Conservation (phyloP, 2,797 vertebrate genomes). For the Cyclopterus lumpus region DNA sequence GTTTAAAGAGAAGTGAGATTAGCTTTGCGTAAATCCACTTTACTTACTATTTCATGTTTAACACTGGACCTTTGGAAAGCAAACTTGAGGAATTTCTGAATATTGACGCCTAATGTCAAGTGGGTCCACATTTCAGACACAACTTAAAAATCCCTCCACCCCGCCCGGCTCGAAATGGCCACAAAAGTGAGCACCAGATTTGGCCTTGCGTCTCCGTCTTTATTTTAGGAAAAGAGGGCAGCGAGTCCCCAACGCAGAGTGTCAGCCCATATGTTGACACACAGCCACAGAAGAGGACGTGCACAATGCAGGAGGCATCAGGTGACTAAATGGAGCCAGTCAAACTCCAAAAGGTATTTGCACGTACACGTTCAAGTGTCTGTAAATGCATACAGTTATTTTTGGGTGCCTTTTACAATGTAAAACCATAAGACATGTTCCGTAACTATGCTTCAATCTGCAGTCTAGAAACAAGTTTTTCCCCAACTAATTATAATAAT, state of each 20-base stretch:
- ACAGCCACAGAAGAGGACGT: slow-evolving; percentile 44
- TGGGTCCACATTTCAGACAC: slow-evolving; percentile 1
- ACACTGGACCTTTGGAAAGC: no score
- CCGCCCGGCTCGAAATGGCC: slow-evolving; percentile 9
- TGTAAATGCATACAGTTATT: neutral
- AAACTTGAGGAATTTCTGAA: neutral
- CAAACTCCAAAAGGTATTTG: neutral
- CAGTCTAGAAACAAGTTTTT: neutral
- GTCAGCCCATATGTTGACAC: slow-evolving; percentile 65
- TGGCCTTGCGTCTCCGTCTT: slow-evolving; percentile 56
- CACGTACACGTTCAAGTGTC: neutral
- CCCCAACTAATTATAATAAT: neutral
- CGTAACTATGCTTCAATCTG: neutral
- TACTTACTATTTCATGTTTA: neutral
- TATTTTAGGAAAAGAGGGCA: slow-evolving; percentile 83
- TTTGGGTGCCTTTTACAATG: neutral
- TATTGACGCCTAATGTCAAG: neutral
- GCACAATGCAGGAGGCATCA: slow-evolving; percentile 32
- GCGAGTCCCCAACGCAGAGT: slow-evolving; percentile 53
- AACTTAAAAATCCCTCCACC: slow-evolving; percentile 2
- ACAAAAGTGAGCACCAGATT: slow-evolving; percentile 59
- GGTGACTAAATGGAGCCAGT: neutral
- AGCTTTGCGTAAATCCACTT: no score
- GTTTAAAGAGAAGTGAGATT: neutral
- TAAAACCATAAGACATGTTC: neutral